Base-by-base conservation (phyloP, 2,888 invertebrate species). In the Frankliniella fusca region DNA sequence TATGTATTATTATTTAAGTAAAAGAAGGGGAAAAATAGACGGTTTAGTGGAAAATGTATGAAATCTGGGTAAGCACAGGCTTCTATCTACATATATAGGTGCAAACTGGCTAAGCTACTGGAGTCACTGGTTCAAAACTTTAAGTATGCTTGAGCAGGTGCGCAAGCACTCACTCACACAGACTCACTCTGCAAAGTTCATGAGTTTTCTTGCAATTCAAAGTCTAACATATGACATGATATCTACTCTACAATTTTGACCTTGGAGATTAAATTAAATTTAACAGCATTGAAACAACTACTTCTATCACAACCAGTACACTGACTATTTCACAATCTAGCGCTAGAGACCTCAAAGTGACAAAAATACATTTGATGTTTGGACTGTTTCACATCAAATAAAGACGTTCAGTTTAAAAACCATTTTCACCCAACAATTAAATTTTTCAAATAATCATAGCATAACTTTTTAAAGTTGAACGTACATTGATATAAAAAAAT, bases 151-250 rank as follows among this genome's bases (percentile, higher is more conserved):
- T 23, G 70, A 76, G 70, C 70, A 23, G 70, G 70, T 76, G 70
- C 27, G 10, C 70, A 76, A 76, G 70, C 70, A 76, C 70, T 76
- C 70, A 70, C 70, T 76, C 70, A 76, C 70, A 76, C 70, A 76
- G 70, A 76, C 70, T 76, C 70, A 76, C 70, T 76, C 70, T 76
- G 23, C 23, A 76, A 76, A 27, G 70, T 76, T 27, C 27, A 76
- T 54, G 15, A 54, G 15, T 20, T 76, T 76, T 76, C 27, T 27
- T 27, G 20, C 70, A 11, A 27, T 23, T 23, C 70, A 76, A 76
- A 76, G 5, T 27, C 70, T 76, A 76, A 38, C 38, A 38, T 38
- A 38, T 76, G 23, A 76, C 70, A 76, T 70, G 11, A 23, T 27
- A 10, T 11, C 70, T 76, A 76, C 70, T 23, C 70, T 76, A 76